phyloP scores from a whole-genome alignment of 1,140 invertebrate genomes.

The Drosophila obscura region DNA sequence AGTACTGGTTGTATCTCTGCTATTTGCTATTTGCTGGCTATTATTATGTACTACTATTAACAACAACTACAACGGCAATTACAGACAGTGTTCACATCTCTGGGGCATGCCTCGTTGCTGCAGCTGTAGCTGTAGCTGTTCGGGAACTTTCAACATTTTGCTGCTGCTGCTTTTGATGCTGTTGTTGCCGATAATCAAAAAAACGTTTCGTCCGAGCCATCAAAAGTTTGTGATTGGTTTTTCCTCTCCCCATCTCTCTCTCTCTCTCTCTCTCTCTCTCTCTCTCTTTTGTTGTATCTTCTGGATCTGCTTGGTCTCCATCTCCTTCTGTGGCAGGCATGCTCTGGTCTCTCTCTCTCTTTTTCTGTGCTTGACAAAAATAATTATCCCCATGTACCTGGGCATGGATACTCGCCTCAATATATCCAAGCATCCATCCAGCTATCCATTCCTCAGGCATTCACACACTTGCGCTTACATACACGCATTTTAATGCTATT shows the following conservation, averaged over 20 bases:
- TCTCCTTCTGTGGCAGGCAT: constrained; percentile 17
- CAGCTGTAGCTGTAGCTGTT: constrained; percentile 14
- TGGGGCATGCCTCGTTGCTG: constrained; percentile 30
- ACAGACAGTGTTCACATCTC: constrained; percentile 36
- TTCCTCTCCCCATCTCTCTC: constrained; percentile 5
- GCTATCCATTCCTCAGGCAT: constrained; percentile 1
- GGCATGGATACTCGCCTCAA: constrained; percentile 40
- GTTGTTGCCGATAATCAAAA: constrained; percentile 44
- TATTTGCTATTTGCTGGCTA: constrained; percentile 25
- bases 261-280: neutral
- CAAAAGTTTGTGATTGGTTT: constrained; percentile 60
- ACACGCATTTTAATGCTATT: constrained; percentile 60
- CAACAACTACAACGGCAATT: constrained; percentile 52
- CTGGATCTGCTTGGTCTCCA: constrained; percentile 36
- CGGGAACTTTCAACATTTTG: constrained; percentile 47
- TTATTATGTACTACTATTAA: constrained; percentile 47
- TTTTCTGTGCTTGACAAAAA: constrained; percentile 75
- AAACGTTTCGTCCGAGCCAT: constrained; percentile 51
- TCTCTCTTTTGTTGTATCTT: neutral
- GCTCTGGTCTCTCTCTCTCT: constrained; percentile 43
- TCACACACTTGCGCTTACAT: constrained; percentile 33
- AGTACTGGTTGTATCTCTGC: neutral
- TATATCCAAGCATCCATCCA: constrained; percentile 4
- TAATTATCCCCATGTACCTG: constrained; percentile 64
- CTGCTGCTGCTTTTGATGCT: constrained; percentile 5